A percentile compares a stretch with the other conserved stretches of the same genome.
These are phyloP conservation scores for Cerastoderma edule DNA, from an alignment of 2,888 invertebrate genomes.

Conservation along the genomic window DNA sequence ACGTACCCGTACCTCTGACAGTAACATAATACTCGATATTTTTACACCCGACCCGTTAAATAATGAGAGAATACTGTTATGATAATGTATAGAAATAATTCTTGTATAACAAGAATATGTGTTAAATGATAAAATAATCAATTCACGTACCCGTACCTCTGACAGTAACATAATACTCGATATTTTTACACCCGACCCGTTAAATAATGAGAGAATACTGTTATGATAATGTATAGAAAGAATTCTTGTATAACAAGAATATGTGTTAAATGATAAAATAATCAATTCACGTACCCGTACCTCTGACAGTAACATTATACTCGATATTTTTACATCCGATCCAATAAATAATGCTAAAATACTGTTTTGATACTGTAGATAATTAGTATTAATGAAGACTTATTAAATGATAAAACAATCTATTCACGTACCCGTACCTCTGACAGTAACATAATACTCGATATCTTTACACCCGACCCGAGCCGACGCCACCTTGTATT, in stretches of 20 bases:
- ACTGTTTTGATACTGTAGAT: background rate
- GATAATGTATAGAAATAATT: no score
- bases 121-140: background rate
- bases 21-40: background rate
- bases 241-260: no score
- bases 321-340: background rate
- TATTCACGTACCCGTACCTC: background rate
- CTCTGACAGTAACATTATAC: background rate
- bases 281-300: background rate
- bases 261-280: background rate
- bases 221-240: no score
- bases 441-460: slow-evolving; percentile 11
- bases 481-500: slow-evolving; percentile 12
- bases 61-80: no score
- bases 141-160: background rate
- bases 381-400: background rate
- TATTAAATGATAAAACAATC: background rate
- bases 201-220: no score
- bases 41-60: background rate
- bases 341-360: background rate
- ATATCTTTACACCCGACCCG: slow-evolving; percentile 15
- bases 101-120: no score
- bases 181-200: background rate
- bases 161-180: background rate
- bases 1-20: background rate